Evolutionary conservation across 1,140 invertebrate genomes (phyloP), one percentile per base, ranked within the genome.

Genomic region (Tetramorium alpestre): DNA sequence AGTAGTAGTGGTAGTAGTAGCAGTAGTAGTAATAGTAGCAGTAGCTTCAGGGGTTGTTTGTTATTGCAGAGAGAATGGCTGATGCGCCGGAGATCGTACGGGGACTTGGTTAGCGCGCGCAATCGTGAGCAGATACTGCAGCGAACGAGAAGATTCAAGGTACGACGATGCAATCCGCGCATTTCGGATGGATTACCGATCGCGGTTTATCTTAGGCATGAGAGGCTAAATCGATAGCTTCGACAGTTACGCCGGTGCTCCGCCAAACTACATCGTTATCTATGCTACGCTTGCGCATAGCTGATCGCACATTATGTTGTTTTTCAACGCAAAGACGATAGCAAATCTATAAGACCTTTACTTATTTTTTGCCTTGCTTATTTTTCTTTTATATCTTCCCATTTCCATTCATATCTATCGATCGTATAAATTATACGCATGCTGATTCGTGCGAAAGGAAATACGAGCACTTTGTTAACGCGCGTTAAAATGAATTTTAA

Each of bases 21-120:
- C 41, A 22, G 76, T 41, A 41, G 51, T 47, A 10, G 25, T 7
- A 11, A 10, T 38, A 41, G 78, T 16, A 22, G 64, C 38, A 38
- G 67, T 49, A 41, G 49, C 88, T 89, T 82, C 73, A 89, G 86
- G 70, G 87, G 65, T 92, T 91, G 90, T 92, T 90, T 93, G 87
- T 91, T 92, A 91, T 93, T 93, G 51, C 90, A 93, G 92, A 90
- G 89, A 87, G 91, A 93, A 87, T 87, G 88, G 80, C 88, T 93
- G 81, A 90, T 90, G 87, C 88, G 92, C 64, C 89, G 89, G 41
- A 91, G 88, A 77, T 92, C 89, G 64, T 93, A 93, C 88, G 93
- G 93, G 22, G 89, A 93, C 60, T 88, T 89, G 16, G 93, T 88
- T 85, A 93, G 92, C 54, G 89, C 86, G 22, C 86, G 88, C 28